Percentiles rank a stretch among this genome's conserved stretches.
phyloP scores from a whole-genome alignment of 2,888 invertebrate genomes.

The Caenorhabditis doughertyi region DNA sequence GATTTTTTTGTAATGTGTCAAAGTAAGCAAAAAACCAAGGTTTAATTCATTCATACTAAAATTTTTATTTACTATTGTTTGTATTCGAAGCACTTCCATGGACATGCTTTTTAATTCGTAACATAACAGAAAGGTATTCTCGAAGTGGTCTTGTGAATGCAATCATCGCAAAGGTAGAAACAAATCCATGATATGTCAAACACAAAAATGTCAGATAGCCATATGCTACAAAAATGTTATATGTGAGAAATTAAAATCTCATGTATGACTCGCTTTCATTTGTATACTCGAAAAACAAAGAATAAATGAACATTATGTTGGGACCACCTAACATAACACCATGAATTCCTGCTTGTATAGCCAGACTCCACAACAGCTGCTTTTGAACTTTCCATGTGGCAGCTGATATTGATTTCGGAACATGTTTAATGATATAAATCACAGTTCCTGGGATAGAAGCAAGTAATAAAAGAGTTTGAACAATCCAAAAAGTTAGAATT shows the following conservation, averaged over 20 bases:
- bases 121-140: neutral
- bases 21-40: too few relatives aligned
- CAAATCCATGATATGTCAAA: slow-evolving; percentile 31
- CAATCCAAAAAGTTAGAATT: neutral
- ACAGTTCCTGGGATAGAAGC: neutral
- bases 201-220: neutral
- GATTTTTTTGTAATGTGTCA: too few relatives aligned
- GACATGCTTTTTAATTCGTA: slow-evolving; percentile 4
- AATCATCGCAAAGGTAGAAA: slow-evolving; percentile 21
- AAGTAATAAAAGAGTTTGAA: neutral
- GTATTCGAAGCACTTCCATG: too few relatives aligned
- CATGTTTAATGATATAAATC: neutral
- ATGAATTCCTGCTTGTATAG: slow-evolving; percentile 16
- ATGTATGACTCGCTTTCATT: neutral
- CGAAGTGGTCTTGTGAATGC: slow-evolving; percentile 30
- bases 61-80: too few relatives aligned
- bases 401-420: slow-evolving; percentile 15
- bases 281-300: slow-evolving; percentile 26
- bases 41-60: too few relatives aligned
- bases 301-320: slow-evolving; percentile 27
- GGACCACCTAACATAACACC: slow-evolving; percentile 24
- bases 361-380: slow-evolving; percentile 14
- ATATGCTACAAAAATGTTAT: neutral
- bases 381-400: slow-evolving; percentile 13
- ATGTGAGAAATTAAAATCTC: neutral